Evolutionary conservation across 2,797 vertebrate species (phyloP), one percentile per base, ranked within the genome.

Genomic region (Hephaestus fuliginosus): DNA sequence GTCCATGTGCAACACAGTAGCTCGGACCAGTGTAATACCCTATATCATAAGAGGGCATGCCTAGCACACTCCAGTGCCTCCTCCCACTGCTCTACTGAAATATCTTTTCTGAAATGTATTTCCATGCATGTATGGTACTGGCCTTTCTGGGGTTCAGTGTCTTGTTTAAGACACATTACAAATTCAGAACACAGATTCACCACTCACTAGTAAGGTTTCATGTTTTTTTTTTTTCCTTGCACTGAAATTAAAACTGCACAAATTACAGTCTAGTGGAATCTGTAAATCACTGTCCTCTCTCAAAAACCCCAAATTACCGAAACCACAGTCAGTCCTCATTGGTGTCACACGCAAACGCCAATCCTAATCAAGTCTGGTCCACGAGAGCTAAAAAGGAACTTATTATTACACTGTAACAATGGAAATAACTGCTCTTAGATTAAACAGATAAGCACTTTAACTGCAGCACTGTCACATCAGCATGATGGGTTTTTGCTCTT

Each of bases 401-500:
- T 51, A 53, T 51, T 17, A 52, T 58, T 44, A 25, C 46, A 8
- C 36, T 20, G n/a, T 5, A 7, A 30, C 7, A 55, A 61, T 36
- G 18, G 28, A 76, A 49, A 61, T 2, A 28, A 1, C 4, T 8
- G 15, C 6, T 28, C 22, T 63, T 30, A 14, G 7, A 12, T 22
- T n/a, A 36, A 20, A 43, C 39, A 57, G 30, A 57, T 43, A 5
- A 17, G 3, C 13, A 48, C 30, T 62, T 6, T 17, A 62, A 9
- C 36, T 20, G 7, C 4, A 61, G 30, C 48, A 62, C 14, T 43
- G 28, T 44, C 36, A 44, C 28, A 25, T 11, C 39, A 20, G 22
- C 22, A 20, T 51, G 15, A 30, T 51, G 57, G 33, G 14, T n/a
- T 81, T 74, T 46, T 65, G 8, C 20, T 66, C 62, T 25, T 22